Evolutionary conservation across 1,140 invertebrate species (phyloP).

Genomic region (Hylyphantes graminicola): DNA sequence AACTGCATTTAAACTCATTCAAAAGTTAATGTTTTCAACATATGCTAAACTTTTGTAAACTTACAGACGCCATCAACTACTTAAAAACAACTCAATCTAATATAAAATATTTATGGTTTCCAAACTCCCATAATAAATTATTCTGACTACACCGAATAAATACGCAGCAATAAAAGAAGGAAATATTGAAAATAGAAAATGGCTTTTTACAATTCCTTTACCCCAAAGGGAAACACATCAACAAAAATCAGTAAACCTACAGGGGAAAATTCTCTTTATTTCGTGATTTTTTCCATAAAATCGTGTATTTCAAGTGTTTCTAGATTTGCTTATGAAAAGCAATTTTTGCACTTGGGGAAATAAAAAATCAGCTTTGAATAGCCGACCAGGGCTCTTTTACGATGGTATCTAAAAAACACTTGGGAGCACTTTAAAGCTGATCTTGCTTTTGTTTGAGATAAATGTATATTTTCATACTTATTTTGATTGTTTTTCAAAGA

Average conservation of each 20-base stretch:
- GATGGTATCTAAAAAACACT: slow-evolving; percentile 11
- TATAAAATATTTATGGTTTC: no score
- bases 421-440: slow-evolving; percentile 8
- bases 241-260: slow-evolving; percentile 16
- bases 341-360: slow-evolving; percentile 12
- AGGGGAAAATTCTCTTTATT: slow-evolving; percentile 10
- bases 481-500: no score
- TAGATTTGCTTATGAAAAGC: slow-evolving; percentile 23
- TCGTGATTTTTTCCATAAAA: slow-evolving; percentile 19
- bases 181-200: background rate
- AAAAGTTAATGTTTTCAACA: no score
- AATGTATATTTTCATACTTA: background rate
- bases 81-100: no score
- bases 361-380: slow-evolving; percentile 27
- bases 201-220: slow-evolving; percentile 21
- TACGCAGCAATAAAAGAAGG: no score
- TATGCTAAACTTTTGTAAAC: no score
- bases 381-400: slow-evolving; percentile 4
- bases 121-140: no score
- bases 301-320: slow-evolving; percentile 2
- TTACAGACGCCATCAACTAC: no score
- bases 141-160: no score
- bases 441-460: slow-evolving; percentile 23
- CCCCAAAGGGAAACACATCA: background rate
- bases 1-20: no score